phyloP scores from a whole-genome alignment of 2,888 invertebrate genomes.

The Bombylius discolor region DNA sequence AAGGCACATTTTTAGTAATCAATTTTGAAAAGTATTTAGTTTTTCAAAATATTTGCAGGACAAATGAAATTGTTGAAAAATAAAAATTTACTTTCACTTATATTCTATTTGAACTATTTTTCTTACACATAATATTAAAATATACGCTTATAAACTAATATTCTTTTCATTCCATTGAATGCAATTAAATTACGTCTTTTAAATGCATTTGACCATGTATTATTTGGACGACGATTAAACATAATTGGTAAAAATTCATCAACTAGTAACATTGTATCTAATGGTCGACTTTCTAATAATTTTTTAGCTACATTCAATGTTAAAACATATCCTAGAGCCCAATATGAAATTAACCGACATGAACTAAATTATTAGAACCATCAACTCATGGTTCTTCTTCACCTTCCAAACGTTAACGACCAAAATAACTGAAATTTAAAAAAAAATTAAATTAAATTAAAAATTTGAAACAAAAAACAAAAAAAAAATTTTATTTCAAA shows the following conservation, averaged over 20 bases:
- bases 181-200: slow-evolving; percentile 67
- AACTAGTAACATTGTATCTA: slow-evolving; percentile 78
- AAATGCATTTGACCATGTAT: slow-evolving; percentile 67
- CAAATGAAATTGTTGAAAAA: no score
- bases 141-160: no score
- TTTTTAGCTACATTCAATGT: slow-evolving; percentile 70
- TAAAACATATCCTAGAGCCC: slow-evolving; percentile 90
- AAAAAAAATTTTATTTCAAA: neutral
- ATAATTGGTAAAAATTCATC: slow-evolving; percentile 96
- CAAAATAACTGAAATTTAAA: slow-evolving; percentile 61
- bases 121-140: no score
- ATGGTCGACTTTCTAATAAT: slow-evolving; percentile 60
- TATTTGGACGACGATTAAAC: slow-evolving; percentile 76
- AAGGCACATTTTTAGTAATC: no score
- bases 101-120: no score
- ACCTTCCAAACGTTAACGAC: slow-evolving; percentile 73
- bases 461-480: neutral
- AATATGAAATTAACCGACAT: slow-evolving; percentile 89
- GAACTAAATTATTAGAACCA: slow-evolving; percentile 54
- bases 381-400: slow-evolving; percentile 55
- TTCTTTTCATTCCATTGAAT: slow-evolving; percentile 48
- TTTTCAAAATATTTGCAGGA: no score
- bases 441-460: neutral
- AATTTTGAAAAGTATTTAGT: no score
- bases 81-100: no score